Base-by-base conservation (phyloP, 2,888 invertebrate species). In the Isotomurus palustris region DNA sequence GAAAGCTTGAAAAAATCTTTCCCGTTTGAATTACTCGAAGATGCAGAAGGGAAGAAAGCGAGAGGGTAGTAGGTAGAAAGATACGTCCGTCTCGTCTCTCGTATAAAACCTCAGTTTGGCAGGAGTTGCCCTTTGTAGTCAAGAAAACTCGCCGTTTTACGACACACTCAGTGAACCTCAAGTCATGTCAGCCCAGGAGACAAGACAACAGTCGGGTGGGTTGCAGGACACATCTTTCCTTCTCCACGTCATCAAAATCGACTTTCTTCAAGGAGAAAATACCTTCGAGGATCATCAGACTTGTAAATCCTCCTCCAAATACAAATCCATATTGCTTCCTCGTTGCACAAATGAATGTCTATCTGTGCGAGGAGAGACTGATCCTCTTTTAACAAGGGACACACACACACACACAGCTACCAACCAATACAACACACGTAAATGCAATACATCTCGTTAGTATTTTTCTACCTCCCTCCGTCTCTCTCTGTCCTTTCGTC, bases 1-100 rank as follows among this genome's bases (percentile, higher is more conserved):
- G 50, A 50, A 50, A 50, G 50, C 50, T 50, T 22, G 50, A 50
- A 50, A 50, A 50, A 38, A 25, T 40, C 40, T 49, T 49, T 28
- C 35, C 49, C 32, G 49, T 49, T 49, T 49, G 49, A 49, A 49
- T 32, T 38, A 17, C 40, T 24, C 19, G 17, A n/a, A 49, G 49
- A 35, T 43, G 45, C 45, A 35, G 43, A 53, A 27, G 43, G 53
- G 32, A 53, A 47, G 5, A 14, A 12, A 49, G 35, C 32, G n/a
- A 49, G 35, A 49, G 22, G 6, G 12, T 49, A 19, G 49, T 19
- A 43, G 38, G 5, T 22, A 10, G 43, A 5, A 6, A 22, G 21
- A 14, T 38, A 38, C 43, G 22, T 14, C 8, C 32, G 32, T 32
- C 32, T 14, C 14, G 32, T 32, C 32, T 14, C 32, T 32, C 8